Conservation (phyloP, 1,140 invertebrate genomes). For the Apis florea region DNA sequence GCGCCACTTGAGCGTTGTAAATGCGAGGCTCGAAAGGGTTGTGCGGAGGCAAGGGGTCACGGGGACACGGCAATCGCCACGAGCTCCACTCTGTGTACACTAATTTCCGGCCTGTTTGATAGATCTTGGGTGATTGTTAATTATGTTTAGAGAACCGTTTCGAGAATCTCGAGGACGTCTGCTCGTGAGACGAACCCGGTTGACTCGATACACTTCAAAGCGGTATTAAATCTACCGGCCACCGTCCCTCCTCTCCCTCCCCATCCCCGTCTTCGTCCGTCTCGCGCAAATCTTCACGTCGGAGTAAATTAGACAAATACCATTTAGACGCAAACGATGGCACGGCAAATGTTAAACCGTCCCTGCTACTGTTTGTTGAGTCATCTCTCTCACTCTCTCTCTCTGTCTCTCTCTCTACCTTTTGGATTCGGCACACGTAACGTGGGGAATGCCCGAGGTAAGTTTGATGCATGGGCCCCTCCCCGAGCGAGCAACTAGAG, state of each 20-base stretch:
- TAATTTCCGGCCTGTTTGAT: conserved; percentile 75
- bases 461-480: conserved; percentile 52
- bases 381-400: neutral
- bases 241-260: conserved; percentile 10
- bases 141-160: conserved; percentile 71
- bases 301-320: conserved; percentile 73
- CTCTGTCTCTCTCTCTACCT: neutral
- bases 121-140: conserved; percentile 76
- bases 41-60: conserved; percentile 27
- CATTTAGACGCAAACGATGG: conserved; percentile 63
- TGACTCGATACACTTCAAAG: conserved; percentile 67
- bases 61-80: conserved; percentile 15
- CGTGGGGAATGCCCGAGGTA: conserved; percentile 39
- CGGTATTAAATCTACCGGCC: conserved; percentile 70
- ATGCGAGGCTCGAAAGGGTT: conserved; percentile 25
- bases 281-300: neutral
- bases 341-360: conserved; percentile 62
- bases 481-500: conserved; percentile 18
- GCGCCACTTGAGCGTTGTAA: conserved; percentile 8
- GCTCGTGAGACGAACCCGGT: neutral
- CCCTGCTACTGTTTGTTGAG: conserved; percentile 42
- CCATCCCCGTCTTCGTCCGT: neutral
- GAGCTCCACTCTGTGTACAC: conserved; percentile 64
- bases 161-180: conserved; percentile 42
- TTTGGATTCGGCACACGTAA: conserved; percentile 50